Base-by-base conservation (phyloP, 2,113 vertebrate species). In the Proteles cristata region DNA sequence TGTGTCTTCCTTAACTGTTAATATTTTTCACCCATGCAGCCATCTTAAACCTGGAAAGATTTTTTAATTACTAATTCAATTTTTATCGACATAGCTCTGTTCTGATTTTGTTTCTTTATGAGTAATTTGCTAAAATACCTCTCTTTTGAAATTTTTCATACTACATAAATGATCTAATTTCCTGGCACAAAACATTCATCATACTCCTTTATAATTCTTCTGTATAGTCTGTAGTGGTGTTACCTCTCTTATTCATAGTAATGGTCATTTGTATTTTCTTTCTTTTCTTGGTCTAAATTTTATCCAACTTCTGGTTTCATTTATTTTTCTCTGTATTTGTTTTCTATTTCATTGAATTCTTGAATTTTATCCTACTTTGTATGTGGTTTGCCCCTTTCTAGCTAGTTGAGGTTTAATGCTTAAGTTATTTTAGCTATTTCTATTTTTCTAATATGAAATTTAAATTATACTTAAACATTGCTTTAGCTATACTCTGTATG, bases 91-190 rank as follows among this genome's bases (percentile, higher is more conserved):
- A 92, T 63, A 53, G 17, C 92, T 63, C 21, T 35, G 14, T n/a
- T 63, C 50, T 69, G 33, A 53, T 88, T 79, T 92, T 94, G 14
- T 93, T 90, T 63, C 50, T 88, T 83, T 25, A 58, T 93, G 79
- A 91, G 55, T 90, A 76, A 82, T 94, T 91, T 93, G 31, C 12
- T 69, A 76, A 61, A 76, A 2, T 43, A 12, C 61, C 33, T 74
- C 39, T 43, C 43, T 81, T 92, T 83, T 21, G 26, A 81, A 87
- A 39, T 16, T 66, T 23, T 94, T 58, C 3, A 1, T 87, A 94
- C 87, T 19, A 10, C 58, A 17, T 91, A 55, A 68, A 26, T 91
- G 58, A 39, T 74, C n/a, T 96, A 69, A 76, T 82, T 84, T 84
- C 7, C 69, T 77, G 61, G 61, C 35, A 69, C 9, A 80, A n/a